These are phyloP conservation scores for Tenualosa thibaudeaui DNA, from an alignment of 2,797 vertebrate species.

Conservation along the genomic window DNA sequence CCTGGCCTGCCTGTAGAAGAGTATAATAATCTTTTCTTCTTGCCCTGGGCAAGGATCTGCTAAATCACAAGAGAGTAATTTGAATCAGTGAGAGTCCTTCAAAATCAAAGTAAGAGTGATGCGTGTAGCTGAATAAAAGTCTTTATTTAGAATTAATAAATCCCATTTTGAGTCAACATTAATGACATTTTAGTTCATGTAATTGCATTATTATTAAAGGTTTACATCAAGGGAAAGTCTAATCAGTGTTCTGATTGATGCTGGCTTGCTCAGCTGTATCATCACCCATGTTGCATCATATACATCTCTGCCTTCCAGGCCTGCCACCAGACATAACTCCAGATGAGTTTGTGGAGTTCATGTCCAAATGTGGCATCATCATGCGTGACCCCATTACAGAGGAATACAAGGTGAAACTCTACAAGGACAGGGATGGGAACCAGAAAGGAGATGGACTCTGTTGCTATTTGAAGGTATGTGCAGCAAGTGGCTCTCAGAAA, in stretches of 20 bases:
- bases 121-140: too few relatives aligned
- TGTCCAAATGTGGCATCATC: constrained; percentile 95
- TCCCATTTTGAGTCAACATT: neutral
- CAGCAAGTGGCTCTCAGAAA: neutral
- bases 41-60: neutral
- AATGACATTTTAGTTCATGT: too few relatives aligned
- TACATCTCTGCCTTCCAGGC: constrained; percentile 67
- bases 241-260: neutral
- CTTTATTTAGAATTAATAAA: neutral
- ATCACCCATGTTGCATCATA: neutral
- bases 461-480: constrained; percentile 89
- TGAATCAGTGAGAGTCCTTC: neutral
- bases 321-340: constrained; percentile 89
- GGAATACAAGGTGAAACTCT: constrained; percentile 93
- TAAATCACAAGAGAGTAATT: neutral
- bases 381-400: constrained; percentile 91
- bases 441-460: constrained; percentile 95
- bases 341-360: constrained; percentile 89
- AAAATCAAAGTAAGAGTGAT: neutral
- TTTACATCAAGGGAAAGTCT: too few relatives aligned
- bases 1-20: neutral
- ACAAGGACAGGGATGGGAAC: constrained; percentile 92
- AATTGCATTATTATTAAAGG: too few relatives aligned
- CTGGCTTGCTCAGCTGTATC: neutral
- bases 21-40: neutral